A percentile compares a stretch with the other conserved stretches of the same genome.
Evolutionary conservation across 2,888 invertebrate species (phyloP).

Genomic region (Teinopalpus imperialis): DNA sequence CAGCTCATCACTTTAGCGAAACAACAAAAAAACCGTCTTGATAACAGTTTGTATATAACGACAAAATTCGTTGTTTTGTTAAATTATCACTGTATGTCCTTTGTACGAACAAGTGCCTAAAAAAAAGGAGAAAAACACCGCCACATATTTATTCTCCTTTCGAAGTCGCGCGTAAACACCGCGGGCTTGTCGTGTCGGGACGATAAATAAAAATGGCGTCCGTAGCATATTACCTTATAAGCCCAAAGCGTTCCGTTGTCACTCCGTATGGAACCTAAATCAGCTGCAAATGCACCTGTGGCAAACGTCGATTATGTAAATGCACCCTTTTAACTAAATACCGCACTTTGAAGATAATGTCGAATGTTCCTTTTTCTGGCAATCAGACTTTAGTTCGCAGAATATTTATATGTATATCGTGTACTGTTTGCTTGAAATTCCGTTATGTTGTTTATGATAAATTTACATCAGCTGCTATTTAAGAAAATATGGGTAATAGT

Average conservation of each 20-base stretch:
- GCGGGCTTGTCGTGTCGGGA: slow-evolving; percentile 44
- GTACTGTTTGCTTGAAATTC: too few relatives aligned
- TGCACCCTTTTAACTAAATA: slow-evolving; percentile 50
- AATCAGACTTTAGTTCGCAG: slow-evolving; percentile 18
- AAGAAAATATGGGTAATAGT: too few relatives aligned
- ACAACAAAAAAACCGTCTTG: neutral
- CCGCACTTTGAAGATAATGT: slow-evolving; percentile 32
- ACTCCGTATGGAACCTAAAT: slow-evolving; percentile 66
- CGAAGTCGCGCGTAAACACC: slow-evolving; percentile 33
- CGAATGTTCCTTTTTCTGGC: slow-evolving; percentile 31
- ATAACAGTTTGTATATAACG: slow-evolving; percentile 22
- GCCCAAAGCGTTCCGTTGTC: slow-evolving; percentile 63
- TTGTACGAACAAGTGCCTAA: slow-evolving; percentile 8
- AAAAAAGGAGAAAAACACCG: slow-evolving; percentile 21
- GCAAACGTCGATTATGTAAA: slow-evolving; percentile 80
- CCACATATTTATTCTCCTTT: slow-evolving; percentile 27
- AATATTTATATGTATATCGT: too few relatives aligned
- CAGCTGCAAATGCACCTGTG: slow-evolving; percentile 76
- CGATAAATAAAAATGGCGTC: slow-evolving; percentile 66
- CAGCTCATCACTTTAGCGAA: too few relatives aligned
- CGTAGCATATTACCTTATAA: slow-evolving; percentile 68
- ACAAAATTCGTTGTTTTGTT: slow-evolving; percentile 4
- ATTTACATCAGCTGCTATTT: too few relatives aligned
- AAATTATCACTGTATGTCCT: neutral
- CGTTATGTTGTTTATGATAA: too few relatives aligned